Percentiles rank a stretch among this genome's conserved stretches.
phyloP scores from a whole-genome alignment of 2,113 vertebrate genomes.

The Carollia perspicillata region DNA sequence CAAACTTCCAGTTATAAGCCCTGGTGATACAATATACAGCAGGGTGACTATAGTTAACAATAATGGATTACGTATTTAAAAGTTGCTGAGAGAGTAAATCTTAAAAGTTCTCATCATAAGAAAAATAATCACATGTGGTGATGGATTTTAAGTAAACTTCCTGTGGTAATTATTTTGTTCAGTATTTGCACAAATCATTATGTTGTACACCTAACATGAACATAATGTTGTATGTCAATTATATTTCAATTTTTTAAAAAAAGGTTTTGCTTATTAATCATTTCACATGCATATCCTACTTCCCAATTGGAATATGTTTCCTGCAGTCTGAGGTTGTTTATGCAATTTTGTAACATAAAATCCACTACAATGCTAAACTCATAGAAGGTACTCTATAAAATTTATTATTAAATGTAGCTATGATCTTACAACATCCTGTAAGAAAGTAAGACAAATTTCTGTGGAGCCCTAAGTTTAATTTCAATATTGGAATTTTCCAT shows the following conservation, averaged over 20 bases:
- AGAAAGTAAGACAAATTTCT: conserved; percentile 14
- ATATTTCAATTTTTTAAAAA: background rate
- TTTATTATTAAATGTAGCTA: conserved; percentile 5
- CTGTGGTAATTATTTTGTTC: background rate
- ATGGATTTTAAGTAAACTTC: background rate
- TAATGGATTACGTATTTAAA: background rate
- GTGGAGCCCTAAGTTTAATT: background rate
- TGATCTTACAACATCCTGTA: background rate
- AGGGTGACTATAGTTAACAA: background rate
- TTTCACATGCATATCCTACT: background rate
- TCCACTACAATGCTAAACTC: background rate
- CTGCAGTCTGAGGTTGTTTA: background rate
- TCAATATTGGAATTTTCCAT: background rate
- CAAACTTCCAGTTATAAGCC: background rate
- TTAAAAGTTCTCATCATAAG: background rate
- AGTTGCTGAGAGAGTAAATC: background rate
- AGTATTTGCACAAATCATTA: background rate
- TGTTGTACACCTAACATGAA: background rate
- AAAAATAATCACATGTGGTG: background rate
- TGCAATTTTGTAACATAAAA: conserved; percentile 3
- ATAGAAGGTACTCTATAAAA: background rate
- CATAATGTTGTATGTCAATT: background rate
- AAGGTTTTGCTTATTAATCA: background rate
- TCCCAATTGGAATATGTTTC: background rate
- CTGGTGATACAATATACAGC: background rate